Evolutionary conservation across 2,888 invertebrate genomes (phyloP), one percentile per base, ranked within the genome.

Genomic region (Apodemia duryi): DNA sequence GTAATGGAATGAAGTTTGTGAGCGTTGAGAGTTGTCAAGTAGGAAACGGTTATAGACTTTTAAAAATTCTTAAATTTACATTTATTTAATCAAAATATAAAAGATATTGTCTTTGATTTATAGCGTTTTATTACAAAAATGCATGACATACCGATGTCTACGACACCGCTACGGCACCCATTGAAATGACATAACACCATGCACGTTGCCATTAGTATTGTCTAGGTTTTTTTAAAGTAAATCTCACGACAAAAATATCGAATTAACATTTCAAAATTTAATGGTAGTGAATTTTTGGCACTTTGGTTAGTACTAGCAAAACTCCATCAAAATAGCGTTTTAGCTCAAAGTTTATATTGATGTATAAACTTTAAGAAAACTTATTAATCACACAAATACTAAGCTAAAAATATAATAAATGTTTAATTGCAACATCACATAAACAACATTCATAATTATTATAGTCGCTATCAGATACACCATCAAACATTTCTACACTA

Each of bases 401-500:
- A 90, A 84, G 75, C 87, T 88, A 88, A 71, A 63, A 70, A 71
- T 57, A 57, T 77, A 71, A 76, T 77, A 82, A 79, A 80, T 80
- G 79, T 81, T 83, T 79, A 69, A 86, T 87, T 79, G 85, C 88
- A 90, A 89, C 84, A 88, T 81, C 89, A 91, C 90, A 89, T 84
- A 86, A 90, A 90, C 87, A 89, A 91, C 91, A 91, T 86, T 84
- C 81, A 88, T 82, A 78, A 57, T 43, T 63, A 64, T 65, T 74
- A 46, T 46, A 81, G 83, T 88, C 88, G 88, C 91, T 91, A 91
- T 85, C 73, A 74, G 77, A 82, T 80, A 91, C 91, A 86, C 86
- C 90, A 91, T 78, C 84, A 85, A 86, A 86, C 86, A 89, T 82
- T 73, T 76, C 90, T 91, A 91, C 89, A 72, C 90, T 91, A 91